These are phyloP conservation scores for Probosciger aterrimus DNA, from an alignment of 2,113 vertebrate genomes.

Conservation along the genomic window DNA sequence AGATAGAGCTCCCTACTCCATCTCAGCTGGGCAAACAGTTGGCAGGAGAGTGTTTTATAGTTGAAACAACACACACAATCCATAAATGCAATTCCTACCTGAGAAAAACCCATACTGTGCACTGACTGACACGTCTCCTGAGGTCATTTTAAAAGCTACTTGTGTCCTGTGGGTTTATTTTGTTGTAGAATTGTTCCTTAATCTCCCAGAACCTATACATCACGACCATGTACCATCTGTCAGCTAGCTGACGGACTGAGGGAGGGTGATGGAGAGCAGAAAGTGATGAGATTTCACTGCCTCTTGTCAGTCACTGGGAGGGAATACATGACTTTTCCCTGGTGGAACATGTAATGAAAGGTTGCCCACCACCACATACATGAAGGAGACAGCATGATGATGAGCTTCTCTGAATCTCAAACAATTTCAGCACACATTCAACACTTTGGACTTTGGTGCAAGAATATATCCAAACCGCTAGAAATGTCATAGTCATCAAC, in stretches of 20 bases:
- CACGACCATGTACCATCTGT: background rate
- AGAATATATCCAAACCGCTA: background rate
- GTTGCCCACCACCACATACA: background rate
- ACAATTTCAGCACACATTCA: background rate
- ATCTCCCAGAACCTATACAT: slow-evolving; percentile 7
- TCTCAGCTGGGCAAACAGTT: background rate
- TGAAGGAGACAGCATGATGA: background rate
- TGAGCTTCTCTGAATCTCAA: background rate
- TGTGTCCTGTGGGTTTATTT: slow-evolving; percentile 34
- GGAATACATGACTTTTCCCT: background rate
- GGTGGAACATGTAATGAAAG: background rate
- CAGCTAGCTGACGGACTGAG: slow-evolving; percentile 12
- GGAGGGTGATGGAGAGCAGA: background rate
- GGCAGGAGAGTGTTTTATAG: background rate
- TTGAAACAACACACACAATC: background rate
- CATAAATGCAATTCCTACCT: background rate
- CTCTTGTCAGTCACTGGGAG: slow-evolving; percentile 3
- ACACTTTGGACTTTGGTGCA: background rate
- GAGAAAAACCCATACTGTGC: slow-evolving; percentile 11
- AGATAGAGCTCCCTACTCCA: background rate
- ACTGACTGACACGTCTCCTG: background rate
- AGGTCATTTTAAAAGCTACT: slow-evolving; percentile 35
- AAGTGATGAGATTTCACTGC: background rate
- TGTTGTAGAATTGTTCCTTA: slow-evolving; percentile 10
- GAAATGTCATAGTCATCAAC: background rate